Evolutionary conservation across 1,140 invertebrate species (phyloP).

Genomic region (Temnothorax nylanderi): DNA sequence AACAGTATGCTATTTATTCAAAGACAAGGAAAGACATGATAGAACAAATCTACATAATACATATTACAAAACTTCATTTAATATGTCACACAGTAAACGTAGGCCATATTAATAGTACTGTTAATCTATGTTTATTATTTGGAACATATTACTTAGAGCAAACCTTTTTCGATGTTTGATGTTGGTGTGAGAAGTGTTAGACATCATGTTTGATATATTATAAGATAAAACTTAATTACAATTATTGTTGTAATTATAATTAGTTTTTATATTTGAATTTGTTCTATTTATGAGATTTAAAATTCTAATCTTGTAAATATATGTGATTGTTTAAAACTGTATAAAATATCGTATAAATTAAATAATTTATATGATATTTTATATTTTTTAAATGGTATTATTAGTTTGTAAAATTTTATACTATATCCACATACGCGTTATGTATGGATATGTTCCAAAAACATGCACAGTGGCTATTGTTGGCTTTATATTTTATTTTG

Average conservation of each 20-base stretch:
- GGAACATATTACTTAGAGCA: conserved; percentile 13
- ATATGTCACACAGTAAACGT: conserved; percentile 35
- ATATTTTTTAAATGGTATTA: conserved; percentile 46
- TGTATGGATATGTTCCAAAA: conserved; percentile 48
- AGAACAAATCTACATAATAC: conserved; percentile 9
- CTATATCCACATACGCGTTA: conserved; percentile 24
- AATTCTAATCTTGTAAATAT: conserved; percentile 28
- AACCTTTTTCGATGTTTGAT: background rate
- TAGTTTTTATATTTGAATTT: conserved; percentile 7
- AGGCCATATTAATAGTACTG: conserved; percentile 43
- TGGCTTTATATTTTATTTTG: conserved; percentile 67
- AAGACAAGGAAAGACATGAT: background rate
- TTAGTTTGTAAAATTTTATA: conserved; percentile 34
- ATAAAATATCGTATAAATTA: conserved; percentile 17
- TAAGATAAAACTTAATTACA: conserved; percentile 2
- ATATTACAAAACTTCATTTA: background rate
- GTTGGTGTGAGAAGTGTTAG: background rate
- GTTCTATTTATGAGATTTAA: background rate
- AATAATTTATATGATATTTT: conserved; percentile 3
- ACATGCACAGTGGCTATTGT: conserved; percentile 61
- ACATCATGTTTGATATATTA: background rate
- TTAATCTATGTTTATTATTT: conserved; percentile 35
- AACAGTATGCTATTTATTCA: conserved; percentile 24
- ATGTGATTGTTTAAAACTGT: background rate
- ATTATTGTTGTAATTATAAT: background rate